Conservation (phyloP, 1,140 invertebrate species). For the Metaphire vulgaris region DNA sequence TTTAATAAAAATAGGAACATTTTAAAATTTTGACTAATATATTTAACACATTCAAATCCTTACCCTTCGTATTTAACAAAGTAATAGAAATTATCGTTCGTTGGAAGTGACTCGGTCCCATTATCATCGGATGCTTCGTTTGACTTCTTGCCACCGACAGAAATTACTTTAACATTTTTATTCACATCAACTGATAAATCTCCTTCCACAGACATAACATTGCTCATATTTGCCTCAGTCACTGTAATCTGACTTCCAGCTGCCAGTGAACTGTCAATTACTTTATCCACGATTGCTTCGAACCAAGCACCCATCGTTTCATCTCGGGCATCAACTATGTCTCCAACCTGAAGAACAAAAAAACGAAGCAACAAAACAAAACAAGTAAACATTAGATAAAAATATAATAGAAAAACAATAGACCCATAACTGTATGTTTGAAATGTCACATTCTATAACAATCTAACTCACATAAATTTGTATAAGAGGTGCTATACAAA, state of each 20-base stretch:
- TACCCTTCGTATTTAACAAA: no score
- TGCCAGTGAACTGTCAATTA: conserved; percentile 29
- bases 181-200: conserved; percentile 16
- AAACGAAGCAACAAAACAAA: background rate
- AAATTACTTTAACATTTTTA: conserved; percentile 22
- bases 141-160: no score
- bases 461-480: no score
- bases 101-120: no score
- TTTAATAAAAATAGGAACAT: no score
- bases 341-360: conserved; percentile 55
- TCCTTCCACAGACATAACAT: background rate
- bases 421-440: background rate
- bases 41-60: no score
- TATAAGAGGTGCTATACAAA: no score
- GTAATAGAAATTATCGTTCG: no score
- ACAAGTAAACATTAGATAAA: background rate
- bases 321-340: conserved; percentile 64
- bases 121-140: no score
- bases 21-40: no score
- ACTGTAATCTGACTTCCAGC: conserved; percentile 22
- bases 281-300: conserved; percentile 53
- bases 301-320: conserved; percentile 53
- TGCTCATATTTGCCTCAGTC: conserved; percentile 27
- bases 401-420: background rate
- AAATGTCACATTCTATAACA: no score